Evolutionary conservation across 2,797 vertebrate species (phyloP).

Genomic region (Arrhamphus sclerolepis): DNA sequence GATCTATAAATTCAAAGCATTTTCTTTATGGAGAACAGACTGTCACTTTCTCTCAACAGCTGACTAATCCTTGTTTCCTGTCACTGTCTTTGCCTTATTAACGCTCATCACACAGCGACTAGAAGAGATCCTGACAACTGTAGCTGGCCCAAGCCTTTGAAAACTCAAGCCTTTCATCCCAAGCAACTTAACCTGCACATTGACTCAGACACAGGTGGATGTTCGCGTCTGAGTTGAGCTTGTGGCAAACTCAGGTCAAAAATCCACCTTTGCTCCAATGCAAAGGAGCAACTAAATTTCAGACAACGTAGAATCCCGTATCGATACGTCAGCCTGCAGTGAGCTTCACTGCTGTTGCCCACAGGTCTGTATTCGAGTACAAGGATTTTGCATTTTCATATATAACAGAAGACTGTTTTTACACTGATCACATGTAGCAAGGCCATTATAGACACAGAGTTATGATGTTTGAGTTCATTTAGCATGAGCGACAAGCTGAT

Average conservation of each 20-base stretch:
- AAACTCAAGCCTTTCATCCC: slow-evolving; percentile 10
- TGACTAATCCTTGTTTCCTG: slow-evolving; percentile 21
- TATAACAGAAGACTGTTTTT: slow-evolving; percentile 16
- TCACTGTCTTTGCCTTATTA: slow-evolving; percentile 32
- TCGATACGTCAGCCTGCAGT: slow-evolving; percentile 1
- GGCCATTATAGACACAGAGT: slow-evolving; percentile 32
- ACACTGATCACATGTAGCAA: slow-evolving; percentile 45
- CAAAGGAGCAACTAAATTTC: slow-evolving; percentile 9
- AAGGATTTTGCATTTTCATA: slow-evolving; percentile 9
- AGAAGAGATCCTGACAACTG: slow-evolving; percentile 11
- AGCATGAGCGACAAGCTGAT: slow-evolving; percentile 39
- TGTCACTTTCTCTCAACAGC: slow-evolving; percentile 12
- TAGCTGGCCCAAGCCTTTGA: slow-evolving; percentile 11
- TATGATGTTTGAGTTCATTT: slow-evolving; percentile 51
- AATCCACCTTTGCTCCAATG: slow-evolving; percentile 8
- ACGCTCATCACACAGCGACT: slow-evolving; percentile 7
- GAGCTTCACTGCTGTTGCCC: slow-evolving; percentile 18
- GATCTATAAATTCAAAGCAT: slow-evolving; percentile 9
- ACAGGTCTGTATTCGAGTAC: slow-evolving; percentile 6
- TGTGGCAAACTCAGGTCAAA: background rate
- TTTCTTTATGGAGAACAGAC: slow-evolving; percentile 1
- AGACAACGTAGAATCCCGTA: background rate
- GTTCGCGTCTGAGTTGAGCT: no score
- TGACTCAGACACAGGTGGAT: background rate
- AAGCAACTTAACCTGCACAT: slow-evolving; percentile 15